Base-by-base conservation (phyloP, 2,888 invertebrate species). In the Drepana falcataria region DNA sequence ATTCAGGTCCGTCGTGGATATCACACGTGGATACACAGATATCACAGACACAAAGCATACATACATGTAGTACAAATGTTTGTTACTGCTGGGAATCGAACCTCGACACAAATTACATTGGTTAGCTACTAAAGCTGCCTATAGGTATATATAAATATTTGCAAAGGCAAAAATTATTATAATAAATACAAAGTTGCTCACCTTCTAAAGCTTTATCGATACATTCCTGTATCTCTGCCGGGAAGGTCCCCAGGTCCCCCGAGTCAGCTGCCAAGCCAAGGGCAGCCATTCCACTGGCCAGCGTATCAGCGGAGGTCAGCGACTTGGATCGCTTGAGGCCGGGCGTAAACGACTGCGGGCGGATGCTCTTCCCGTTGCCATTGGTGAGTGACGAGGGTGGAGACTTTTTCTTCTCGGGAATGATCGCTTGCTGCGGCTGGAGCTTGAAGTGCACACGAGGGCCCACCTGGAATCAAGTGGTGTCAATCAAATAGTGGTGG, bases 301-400 rank as follows among this genome's bases (percentile, higher is more conserved):
- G 83, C 7, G 94, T 93, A 73, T 96, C 96, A 0, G 95, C 94
- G 0, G 96, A 94, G 6, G 95, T 95, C 67, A 96, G 83, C 56
- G 96, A 96, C 83, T 96, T 96, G 58, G 96, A 96, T 51, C 96
- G 92, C 85, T 96, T 96, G 59, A 96, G 80, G n/a, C 92, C 85
- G 7, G 90, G 81, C 51, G 87, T 74, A 71, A 86, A 87, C 35
- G 83, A 78, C 71, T 85, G 88, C 40, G 89, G 87, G 47, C 89
- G 83, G 58, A 87, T 73, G 65, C 83, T 86, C 75, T 85, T 87
- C 60, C 88, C 87, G 55, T 85, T 88, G 51, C 90, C 90, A 58
- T 91, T 91, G 54, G 85, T 79, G 9, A 90, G 69, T 0, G 90
- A 80, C 57, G 87, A 75, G 33, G 91, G 84, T 0, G 91, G 84